Evolutionary conservation across 2,797 vertebrate genomes (phyloP).

Genomic region (Balearica regulorum): DNA sequence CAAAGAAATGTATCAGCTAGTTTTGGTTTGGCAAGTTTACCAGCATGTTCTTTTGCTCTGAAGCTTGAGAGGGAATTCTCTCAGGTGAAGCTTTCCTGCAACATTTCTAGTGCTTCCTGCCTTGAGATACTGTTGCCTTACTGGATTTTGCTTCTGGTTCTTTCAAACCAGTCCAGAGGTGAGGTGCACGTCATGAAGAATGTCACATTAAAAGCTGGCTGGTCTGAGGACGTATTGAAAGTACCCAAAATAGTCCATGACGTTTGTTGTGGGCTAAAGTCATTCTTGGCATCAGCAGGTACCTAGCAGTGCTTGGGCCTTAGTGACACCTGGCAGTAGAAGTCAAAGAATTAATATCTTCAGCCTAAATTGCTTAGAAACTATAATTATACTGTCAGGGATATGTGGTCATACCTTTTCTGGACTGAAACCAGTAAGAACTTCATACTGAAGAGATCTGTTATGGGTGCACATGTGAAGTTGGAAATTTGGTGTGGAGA

Average conservation of each 20-base stretch:
- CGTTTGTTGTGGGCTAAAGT: not conserved
- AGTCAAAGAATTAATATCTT: not conserved
- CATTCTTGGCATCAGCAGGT: accelerated
- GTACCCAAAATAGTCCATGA: not conserved
- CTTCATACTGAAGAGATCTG: not conserved
- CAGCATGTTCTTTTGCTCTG: not conserved
- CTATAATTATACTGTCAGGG: not conserved
- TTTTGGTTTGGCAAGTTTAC: not conserved
- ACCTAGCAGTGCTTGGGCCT: not conserved
- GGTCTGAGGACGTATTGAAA: not conserved
- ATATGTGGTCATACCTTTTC: not conserved
- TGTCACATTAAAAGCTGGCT: not conserved
- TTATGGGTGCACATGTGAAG: not conserved
- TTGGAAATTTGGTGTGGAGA: not conserved
- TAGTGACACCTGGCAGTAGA: not conserved
- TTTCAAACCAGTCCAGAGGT: not conserved
- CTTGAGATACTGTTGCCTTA: not conserved
- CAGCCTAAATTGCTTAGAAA: not conserved
- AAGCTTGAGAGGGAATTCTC: not conserved
- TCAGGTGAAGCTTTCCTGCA: not conserved
- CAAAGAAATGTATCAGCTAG: not conserved
- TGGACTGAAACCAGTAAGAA: not conserved
- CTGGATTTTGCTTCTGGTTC: not conserved
- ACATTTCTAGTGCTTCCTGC: not conserved
- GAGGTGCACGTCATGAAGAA: not conserved